These are phyloP conservation scores for Gortyna flavago DNA, from an alignment of 2,888 invertebrate species.

Conservation along the genomic window DNA sequence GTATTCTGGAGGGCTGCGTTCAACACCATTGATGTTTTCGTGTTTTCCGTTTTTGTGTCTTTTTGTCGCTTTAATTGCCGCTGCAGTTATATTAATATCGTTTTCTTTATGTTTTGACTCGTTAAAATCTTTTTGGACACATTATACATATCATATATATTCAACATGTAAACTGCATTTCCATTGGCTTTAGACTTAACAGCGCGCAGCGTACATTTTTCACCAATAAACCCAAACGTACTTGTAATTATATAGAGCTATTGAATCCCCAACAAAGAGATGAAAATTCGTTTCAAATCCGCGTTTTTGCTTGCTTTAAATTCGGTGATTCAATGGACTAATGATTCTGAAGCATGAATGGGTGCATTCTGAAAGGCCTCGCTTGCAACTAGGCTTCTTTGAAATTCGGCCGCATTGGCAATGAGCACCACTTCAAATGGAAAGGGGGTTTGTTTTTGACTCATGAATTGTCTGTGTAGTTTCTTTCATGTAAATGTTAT, in stretches of 20 bases:
- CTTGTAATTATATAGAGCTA: conserved; percentile 62
- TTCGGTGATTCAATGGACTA: conserved; percentile 87
- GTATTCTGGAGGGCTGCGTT: conserved; percentile 60
- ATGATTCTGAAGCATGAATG: conserved; percentile 83
- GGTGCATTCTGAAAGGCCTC: conserved; percentile 77
- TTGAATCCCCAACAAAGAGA: conserved; percentile 66
- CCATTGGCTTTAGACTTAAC: conserved; percentile 14
- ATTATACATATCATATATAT: background rate
- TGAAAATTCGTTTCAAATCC: conserved; percentile 69
- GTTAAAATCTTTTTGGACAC: background rate
- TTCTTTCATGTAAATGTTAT: conserved; percentile 63
- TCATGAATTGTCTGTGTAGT: conserved; percentile 62
- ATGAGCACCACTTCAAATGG: conserved; percentile 68
- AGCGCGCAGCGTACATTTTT: conserved; percentile 46
- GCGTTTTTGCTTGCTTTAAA: conserved; percentile 77
- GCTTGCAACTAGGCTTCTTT: conserved; percentile 77
- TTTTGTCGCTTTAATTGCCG: conserved; percentile 19
- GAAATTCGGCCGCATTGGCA: conserved; percentile 70
- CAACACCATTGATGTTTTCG: conserved; percentile 47
- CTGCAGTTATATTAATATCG: background rate
- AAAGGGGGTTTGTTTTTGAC: conserved; percentile 66
- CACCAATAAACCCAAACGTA: conserved; percentile 56
- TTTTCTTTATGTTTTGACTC: background rate
- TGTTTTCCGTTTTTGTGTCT: conserved; percentile 35
- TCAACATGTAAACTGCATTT: conserved; percentile 5